A percentile compares a stretch with the other conserved stretches of the same genome.
These are phyloP conservation scores for Beroe ovata DNA, from an alignment of 37 sponge, comb jelly and placozoan genomes.

Conservation along the genomic window DNA sequence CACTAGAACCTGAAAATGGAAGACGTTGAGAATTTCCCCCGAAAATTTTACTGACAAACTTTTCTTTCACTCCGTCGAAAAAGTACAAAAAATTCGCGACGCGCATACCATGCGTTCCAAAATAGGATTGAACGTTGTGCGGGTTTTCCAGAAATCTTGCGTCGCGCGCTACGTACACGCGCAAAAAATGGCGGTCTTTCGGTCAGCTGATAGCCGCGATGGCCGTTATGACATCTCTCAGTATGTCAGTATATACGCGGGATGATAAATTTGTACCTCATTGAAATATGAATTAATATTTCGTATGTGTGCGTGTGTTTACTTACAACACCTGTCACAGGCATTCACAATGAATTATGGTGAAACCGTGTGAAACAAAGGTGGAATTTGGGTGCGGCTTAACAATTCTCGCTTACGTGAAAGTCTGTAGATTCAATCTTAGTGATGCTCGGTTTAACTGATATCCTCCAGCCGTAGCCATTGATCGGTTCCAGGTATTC, in stretches of 20 bases:
- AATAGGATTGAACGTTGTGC: slow-evolving; percentile 7
- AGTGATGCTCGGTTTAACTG: slow-evolving; percentile 12
- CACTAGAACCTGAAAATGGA: slow-evolving; percentile 73
- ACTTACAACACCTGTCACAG: too few species aligned
- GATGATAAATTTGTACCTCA: too few species aligned
- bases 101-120: slow-evolving; percentile 32
- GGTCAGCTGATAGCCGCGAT: neutral
- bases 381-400: too few species aligned
- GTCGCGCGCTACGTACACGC: slow-evolving; percentile 31
- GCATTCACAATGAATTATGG: too few species aligned
- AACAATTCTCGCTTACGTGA: slow-evolving; percentile 55
- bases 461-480: slow-evolving; percentile 12
- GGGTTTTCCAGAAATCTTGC: neutral
- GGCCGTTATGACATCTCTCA: neutral
- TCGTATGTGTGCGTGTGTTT: too few species aligned
- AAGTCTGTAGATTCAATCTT: slow-evolving; percentile 19
- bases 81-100: neutral
- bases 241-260: too few species aligned
- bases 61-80: too few species aligned
- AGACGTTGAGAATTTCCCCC: too few species aligned
- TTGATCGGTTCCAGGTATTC: slow-evolving; percentile 26
- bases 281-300: too few species aligned
- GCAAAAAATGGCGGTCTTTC: neutral
- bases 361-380: too few species aligned
- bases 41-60: too few species aligned